A percentile compares a stretch with the other conserved stretches of the same genome.
Evolutionary conservation across 2,888 invertebrate species (phyloP).

Genomic region (Cephonodes hylas): DNA sequence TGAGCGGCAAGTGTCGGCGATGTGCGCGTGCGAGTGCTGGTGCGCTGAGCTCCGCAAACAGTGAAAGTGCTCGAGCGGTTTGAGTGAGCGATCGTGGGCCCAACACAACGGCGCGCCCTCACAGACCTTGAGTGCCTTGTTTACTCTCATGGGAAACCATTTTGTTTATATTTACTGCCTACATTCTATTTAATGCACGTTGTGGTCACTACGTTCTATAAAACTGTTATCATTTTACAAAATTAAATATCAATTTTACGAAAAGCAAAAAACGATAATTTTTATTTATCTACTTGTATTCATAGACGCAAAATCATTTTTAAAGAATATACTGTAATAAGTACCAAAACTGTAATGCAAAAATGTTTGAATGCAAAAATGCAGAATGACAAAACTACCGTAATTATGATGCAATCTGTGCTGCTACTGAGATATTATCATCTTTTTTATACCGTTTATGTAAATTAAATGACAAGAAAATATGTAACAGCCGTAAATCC

Average conservation of each 20-base stretch:
- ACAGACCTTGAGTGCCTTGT: slow-evolving; percentile 13
- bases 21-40: slow-evolving; percentile 57
- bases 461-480: background rate
- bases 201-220: background rate
- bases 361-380: too few species aligned
- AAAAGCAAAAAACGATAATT: too few species aligned
- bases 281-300: too few species aligned
- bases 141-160: slow-evolving; percentile 12
- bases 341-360: too few species aligned
- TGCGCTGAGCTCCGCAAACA: slow-evolving; percentile 51
- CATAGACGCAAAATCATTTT: too few species aligned
- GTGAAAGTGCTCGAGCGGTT: slow-evolving; percentile 68
- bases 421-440: background rate
- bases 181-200: background rate
- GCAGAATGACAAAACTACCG: too few species aligned
- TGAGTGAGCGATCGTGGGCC: slow-evolving; percentile 48
- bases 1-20: slow-evolving; percentile 57
- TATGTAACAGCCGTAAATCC: background rate
- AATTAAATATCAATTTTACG: too few species aligned
- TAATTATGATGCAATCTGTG: background rate
- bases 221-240: background rate
- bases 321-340: too few species aligned
- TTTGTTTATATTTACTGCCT: background rate
- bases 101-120: slow-evolving; percentile 25
- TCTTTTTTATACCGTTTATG: background rate